A percentile compares a stretch with the other conserved stretches of the same genome.
phyloP scores from a whole-genome alignment of 2,888 invertebrate genomes.

The Hybos culiciformis region DNA sequence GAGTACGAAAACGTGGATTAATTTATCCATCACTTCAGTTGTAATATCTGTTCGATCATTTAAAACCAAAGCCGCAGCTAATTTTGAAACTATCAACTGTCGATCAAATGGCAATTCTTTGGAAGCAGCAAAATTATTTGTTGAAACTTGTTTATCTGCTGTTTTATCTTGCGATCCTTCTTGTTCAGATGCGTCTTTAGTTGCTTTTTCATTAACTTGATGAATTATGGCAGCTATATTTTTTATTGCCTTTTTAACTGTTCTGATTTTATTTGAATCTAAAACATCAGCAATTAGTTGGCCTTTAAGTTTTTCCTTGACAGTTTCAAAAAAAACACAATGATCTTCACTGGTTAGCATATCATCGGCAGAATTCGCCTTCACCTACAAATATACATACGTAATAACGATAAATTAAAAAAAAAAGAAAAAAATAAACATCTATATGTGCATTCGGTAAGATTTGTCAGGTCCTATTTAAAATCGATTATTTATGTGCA shows the following conservation, averaged over 20 bases:
- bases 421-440: too few relatives aligned
- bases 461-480: too few relatives aligned
- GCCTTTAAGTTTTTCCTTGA: constrained; percentile 73
- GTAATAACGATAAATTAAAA: too few relatives aligned
- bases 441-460: too few relatives aligned
- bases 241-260: constrained; percentile 60
- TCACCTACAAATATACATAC: too few relatives aligned
- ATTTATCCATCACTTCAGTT: constrained; percentile 60
- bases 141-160: constrained; percentile 33
- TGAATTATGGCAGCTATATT: constrained; percentile 62
- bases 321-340: constrained; percentile 66
- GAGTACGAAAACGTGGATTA: constrained; percentile 65
- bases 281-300: constrained; percentile 57
- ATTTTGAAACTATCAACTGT: constrained; percentile 64
- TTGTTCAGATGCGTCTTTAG: constrained; percentile 19
- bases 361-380: constrained; percentile 61
- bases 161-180: constrained; percentile 19
- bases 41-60: constrained; percentile 72
- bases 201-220: constrained; percentile 43
- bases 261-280: constrained; percentile 45
- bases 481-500: too few relatives aligned
- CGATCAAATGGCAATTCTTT: constrained; percentile 55
- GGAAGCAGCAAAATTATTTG: constrained; percentile 36
- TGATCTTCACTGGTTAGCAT: constrained; percentile 57
- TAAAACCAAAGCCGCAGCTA: constrained; percentile 62